Evolutionary conservation across 2,888 invertebrate species (phyloP).

Genomic region (Galerucella calmariensis): DNA sequence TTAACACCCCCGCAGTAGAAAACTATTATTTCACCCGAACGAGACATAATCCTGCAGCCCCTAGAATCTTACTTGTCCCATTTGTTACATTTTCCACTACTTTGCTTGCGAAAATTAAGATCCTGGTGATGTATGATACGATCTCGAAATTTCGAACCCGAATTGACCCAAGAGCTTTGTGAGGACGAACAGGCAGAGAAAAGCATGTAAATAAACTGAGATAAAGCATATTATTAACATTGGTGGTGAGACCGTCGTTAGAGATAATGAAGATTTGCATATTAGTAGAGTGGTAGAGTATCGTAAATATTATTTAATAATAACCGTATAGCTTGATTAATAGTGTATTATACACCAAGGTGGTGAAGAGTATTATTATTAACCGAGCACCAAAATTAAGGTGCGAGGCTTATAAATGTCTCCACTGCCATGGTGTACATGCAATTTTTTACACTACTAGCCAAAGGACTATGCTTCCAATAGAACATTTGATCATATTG

Average conservation of each 20-base stretch:
- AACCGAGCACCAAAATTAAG: too few relatives aligned
- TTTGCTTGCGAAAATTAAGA: conserved; percentile 35
- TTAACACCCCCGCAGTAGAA: conserved; percentile 28
- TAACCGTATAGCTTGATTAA: too few relatives aligned
- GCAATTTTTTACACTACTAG: too few relatives aligned
- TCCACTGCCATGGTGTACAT: too few relatives aligned
- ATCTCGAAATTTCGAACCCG: conserved; percentile 28
- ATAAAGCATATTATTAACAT: not conserved
- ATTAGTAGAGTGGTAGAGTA: too few relatives aligned
- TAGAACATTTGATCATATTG: too few relatives aligned
- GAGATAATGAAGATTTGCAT: too few relatives aligned
- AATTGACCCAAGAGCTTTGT: conserved; percentile 28
- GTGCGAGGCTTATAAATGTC: too few relatives aligned
- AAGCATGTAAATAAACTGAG: not conserved
- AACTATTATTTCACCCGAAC: conserved; percentile 41
- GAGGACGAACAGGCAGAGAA: not conserved
- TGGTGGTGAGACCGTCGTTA: not conserved
- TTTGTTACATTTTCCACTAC: conserved; percentile 44
- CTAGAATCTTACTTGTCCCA: conserved; percentile 44
- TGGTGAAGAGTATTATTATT: too few relatives aligned
- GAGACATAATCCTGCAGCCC: conserved; percentile 45
- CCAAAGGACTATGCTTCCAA: too few relatives aligned
- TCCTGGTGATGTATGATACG: conserved; percentile 28
- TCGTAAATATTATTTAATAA: too few relatives aligned
- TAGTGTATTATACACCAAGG: too few relatives aligned